These are phyloP conservation scores for Drosophila nannoptera DNA, from an alignment of 1,140 invertebrate species.

Conservation along the genomic window DNA sequence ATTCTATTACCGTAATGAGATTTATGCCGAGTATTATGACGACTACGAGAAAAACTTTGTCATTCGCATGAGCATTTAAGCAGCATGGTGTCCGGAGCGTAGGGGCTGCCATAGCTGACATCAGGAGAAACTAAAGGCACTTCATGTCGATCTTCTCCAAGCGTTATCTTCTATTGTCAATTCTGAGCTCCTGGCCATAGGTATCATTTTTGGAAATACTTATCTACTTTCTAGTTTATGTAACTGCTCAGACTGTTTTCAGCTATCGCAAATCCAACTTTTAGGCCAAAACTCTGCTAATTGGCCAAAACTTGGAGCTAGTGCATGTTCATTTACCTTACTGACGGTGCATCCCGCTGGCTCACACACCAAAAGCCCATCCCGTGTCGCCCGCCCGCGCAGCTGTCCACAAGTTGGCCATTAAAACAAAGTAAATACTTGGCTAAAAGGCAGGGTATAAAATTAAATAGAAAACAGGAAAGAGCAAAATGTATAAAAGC, in stretches of 20 bases:
- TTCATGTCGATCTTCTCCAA: too few species aligned
- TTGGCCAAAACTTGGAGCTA: slow-evolving; percentile 70
- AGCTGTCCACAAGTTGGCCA: slow-evolving; percentile 32
- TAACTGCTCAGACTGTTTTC: too few species aligned
- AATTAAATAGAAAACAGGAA: slow-evolving; percentile 42
- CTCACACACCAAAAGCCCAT: too few species aligned
- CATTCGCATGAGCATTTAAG: slow-evolving; percentile 22
- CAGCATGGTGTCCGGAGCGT: slow-evolving; percentile 2
- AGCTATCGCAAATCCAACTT: slow-evolving; percentile 23
- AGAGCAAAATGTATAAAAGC: slow-evolving; percentile 45
- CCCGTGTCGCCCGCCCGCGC: not conserved
- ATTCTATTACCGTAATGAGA: slow-evolving; percentile 58
- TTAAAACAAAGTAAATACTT: slow-evolving; percentile 63
- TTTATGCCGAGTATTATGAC: slow-evolving; percentile 60
- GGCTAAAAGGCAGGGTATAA: slow-evolving; percentile 34
- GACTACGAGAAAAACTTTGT: slow-evolving; percentile 38
- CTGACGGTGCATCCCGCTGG: slow-evolving; percentile 36
- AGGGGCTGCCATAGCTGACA: slow-evolving; percentile 14
- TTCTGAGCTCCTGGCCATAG: too few species aligned
- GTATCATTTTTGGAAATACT: too few species aligned
- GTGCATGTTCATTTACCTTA: slow-evolving; percentile 73
- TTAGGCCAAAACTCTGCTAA: slow-evolving; percentile 59
- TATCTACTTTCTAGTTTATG: too few species aligned
- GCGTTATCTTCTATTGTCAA: too few species aligned
- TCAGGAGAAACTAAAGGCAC: slow-evolving; percentile 17